phyloP scores from a whole-genome alignment of 1,140 invertebrate genomes.

The Alviniconcha marisindica region DNA sequence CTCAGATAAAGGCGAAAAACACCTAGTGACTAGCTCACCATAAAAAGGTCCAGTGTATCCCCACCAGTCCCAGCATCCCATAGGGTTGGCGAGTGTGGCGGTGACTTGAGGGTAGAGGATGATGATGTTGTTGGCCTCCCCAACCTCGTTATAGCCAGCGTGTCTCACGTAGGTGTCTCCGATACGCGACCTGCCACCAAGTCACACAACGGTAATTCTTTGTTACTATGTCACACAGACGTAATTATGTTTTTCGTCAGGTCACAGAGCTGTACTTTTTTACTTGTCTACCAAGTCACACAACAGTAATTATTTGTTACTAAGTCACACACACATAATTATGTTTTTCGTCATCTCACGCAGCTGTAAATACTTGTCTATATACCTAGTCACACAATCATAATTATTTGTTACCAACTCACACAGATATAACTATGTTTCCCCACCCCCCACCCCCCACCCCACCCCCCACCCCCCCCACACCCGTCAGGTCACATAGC shows the following conservation, averaged over 20 bases:
- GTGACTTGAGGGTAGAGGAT: slow-evolving; percentile 75
- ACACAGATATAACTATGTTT: too few species aligned
- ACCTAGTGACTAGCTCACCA: slow-evolving; percentile 58
- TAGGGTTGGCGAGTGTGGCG: slow-evolving; percentile 67
- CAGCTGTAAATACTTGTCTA: not conserved
- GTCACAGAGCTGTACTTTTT: not conserved
- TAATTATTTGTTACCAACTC: too few species aligned
- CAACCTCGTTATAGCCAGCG: slow-evolving; percentile 75
- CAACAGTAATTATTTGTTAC: not conserved
- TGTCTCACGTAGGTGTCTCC: slow-evolving; percentile 71
- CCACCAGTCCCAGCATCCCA: slow-evolving; percentile 77
- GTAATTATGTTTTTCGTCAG: too few species aligned
- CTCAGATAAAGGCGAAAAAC: too few species aligned
- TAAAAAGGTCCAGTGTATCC: slow-evolving; percentile 66
- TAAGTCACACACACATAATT: not conserved
- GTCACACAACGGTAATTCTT: too few species aligned
- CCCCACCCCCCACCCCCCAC: too few species aligned
- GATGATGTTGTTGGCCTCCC: slow-evolving; percentile 76
- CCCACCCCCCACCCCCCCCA: too few species aligned
- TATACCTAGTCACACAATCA: too few species aligned
- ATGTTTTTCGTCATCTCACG: not conserved
- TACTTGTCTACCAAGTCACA: not conserved
- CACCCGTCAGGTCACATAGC: too few species aligned
- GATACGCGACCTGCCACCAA: slow-evolving; percentile 48
- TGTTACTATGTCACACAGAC: too few species aligned